These are phyloP conservation scores for Periparus ater DNA, from an alignment of 2,797 vertebrate genomes.

Conservation along the genomic window DNA sequence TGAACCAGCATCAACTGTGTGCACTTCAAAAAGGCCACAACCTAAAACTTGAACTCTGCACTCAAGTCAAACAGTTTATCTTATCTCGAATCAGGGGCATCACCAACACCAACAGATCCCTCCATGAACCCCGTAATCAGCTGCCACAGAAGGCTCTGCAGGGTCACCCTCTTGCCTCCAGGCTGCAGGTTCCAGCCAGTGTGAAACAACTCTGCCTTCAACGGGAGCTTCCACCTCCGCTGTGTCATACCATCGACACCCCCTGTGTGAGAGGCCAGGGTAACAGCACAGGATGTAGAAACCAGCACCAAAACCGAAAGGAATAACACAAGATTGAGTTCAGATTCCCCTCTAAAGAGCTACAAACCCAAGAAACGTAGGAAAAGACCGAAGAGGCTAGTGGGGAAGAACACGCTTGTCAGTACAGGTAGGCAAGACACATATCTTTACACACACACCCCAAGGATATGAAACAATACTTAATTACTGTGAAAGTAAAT, in stretches of 20 bases:
- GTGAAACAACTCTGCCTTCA: background rate
- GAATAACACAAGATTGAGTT: background rate
- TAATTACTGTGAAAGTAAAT: conserved; percentile 56
- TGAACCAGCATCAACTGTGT: fast-evolving
- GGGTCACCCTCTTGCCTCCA: background rate
- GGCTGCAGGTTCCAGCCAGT: background rate
- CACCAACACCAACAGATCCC: background rate
- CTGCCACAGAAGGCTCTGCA: background rate
- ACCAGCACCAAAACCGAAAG: background rate
- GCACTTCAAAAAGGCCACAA: background rate
- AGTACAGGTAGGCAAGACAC: background rate
- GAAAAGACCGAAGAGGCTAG: background rate
- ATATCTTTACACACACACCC: background rate
- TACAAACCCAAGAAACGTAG: background rate
- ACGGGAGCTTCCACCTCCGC: background rate
- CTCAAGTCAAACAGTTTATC: background rate
- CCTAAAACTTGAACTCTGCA: background rate
- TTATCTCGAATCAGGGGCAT: background rate
- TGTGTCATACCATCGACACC: fast-evolving
- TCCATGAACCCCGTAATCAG: background rate
- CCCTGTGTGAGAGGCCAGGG: background rate
- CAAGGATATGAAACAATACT: conserved; percentile 39
- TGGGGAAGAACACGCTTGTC: background rate
- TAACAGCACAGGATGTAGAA: background rate
- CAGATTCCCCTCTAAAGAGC: background rate